phyloP scores from a whole-genome alignment of 1,140 invertebrate species.

The Neodiprion lecontei region DNA sequence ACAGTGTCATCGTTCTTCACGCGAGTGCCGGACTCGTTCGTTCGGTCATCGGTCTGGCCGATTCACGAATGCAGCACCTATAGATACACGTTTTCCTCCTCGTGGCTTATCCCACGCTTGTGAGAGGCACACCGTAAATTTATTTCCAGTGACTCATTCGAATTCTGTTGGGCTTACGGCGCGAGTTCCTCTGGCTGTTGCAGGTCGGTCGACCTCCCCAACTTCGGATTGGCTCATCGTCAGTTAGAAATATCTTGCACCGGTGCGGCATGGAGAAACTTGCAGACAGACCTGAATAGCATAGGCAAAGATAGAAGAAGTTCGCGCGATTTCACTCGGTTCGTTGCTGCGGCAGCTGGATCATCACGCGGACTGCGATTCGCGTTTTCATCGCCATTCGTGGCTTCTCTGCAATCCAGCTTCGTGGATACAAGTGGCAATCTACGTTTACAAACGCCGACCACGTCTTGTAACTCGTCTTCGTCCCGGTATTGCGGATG shows the following conservation, averaged over 20 bases:
- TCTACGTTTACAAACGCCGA: no score
- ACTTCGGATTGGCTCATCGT: background rate
- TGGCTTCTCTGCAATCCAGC: background rate
- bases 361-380: slow-evolving; percentile 3
- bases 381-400: background rate
- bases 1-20: background rate
- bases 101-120: background rate
- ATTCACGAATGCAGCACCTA: background rate
- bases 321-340: background rate
- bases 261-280: no score
- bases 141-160: background rate
- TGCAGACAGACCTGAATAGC: background rate
- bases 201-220: background rate
- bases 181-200: background rate
- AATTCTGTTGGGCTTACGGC: background rate
- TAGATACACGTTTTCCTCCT: background rate
- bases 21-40: background rate
- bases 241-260: background rate
- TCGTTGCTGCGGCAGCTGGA: background rate
- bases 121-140: background rate
- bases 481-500: no score
- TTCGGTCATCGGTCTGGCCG: background rate
- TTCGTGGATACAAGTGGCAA: no score
- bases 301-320: background rate
- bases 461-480: no score